Evolutionary conservation across 2,113 vertebrate genomes (phyloP).

Genomic region (Engraulis encrasicolus): DNA sequence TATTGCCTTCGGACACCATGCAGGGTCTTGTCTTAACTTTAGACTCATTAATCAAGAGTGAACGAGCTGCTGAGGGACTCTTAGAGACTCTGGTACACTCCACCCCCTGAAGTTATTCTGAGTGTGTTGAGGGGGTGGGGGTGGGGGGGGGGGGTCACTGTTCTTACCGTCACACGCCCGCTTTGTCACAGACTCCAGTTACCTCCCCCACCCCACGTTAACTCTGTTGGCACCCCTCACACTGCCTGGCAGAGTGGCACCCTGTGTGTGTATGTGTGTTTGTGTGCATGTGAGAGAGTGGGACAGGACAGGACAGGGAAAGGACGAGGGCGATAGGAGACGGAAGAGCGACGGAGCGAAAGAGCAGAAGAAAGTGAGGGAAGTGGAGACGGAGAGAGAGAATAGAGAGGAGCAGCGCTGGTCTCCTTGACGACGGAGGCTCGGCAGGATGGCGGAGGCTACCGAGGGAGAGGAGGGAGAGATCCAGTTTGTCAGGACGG

Average conservation of each 20-base stretch:
- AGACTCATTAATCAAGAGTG: neutral
- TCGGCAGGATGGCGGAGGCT: constrained; percentile 83
- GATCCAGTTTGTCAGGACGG: constrained; percentile 90
- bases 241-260: constrained; percentile 12
- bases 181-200: constrained; percentile 12
- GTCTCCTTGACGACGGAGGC: constrained; percentile 33
- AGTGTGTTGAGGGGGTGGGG: neutral
- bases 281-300: constrained; percentile 23
- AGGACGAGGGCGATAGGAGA: constrained; percentile 3
- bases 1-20: neutral
- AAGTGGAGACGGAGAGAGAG: constrained; percentile 12
- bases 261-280: too few relatives aligned
- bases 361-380: constrained; percentile 15
- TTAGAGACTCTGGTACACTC: neutral
- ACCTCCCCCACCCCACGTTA: constrained; percentile 21
- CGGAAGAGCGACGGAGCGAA: neutral
- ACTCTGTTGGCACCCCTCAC: constrained; percentile 50
- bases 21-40: neutral
- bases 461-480: constrained; percentile 91
- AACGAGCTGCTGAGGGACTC: neutral
- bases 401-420: neutral
- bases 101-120: constrained; percentile 7
- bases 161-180: neutral
- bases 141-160: neutral
- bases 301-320: neutral